A percentile compares a stretch with the other conserved stretches of the same genome.
Conservation (phyloP, 1,140 invertebrate genomes). For the Trialeurodes vaporariorum region DNA sequence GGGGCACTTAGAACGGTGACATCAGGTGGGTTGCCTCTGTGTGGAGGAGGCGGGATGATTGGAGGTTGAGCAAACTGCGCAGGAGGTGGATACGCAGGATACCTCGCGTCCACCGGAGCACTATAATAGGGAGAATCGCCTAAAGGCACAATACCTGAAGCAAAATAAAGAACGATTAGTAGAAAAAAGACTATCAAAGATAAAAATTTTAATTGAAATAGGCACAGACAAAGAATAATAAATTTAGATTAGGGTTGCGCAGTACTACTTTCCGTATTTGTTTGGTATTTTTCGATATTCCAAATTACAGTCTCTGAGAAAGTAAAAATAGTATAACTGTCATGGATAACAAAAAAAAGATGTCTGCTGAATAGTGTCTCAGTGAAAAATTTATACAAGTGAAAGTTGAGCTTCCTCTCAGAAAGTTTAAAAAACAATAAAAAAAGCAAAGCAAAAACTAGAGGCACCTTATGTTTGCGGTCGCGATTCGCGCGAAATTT, state of each 20-base stretch:
- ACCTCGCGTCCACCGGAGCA: conserved; percentile 33
- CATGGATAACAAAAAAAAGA: no score
- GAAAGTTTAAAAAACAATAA: no score
- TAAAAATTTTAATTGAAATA: conserved; percentile 9
- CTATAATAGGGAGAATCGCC: conserved; percentile 27
- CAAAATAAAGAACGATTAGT: neutral
- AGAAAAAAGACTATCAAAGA: conserved; percentile 2
- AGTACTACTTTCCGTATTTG: neutral
- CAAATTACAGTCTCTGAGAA: no score
- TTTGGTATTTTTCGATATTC: neutral
- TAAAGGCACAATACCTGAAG: conserved; percentile 17
- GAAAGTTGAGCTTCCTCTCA: no score
- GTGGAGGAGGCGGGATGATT: conserved; percentile 26
- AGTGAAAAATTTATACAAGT: no score
- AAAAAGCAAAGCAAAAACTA: no score
- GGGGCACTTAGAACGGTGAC: conserved; percentile 31
- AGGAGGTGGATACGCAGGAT: conserved; percentile 34
- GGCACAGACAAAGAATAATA: neutral
- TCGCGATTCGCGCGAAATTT: no score
- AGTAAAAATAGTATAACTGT: no score
- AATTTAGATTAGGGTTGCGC: no score
- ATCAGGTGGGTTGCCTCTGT: conserved; percentile 28
- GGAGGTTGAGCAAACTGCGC: conserved; percentile 30
- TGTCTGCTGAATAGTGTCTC: no score
- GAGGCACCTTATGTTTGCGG: no score